Base-by-base conservation (phyloP, 2,888 invertebrate species). In the Geophilus truncorum region DNA sequence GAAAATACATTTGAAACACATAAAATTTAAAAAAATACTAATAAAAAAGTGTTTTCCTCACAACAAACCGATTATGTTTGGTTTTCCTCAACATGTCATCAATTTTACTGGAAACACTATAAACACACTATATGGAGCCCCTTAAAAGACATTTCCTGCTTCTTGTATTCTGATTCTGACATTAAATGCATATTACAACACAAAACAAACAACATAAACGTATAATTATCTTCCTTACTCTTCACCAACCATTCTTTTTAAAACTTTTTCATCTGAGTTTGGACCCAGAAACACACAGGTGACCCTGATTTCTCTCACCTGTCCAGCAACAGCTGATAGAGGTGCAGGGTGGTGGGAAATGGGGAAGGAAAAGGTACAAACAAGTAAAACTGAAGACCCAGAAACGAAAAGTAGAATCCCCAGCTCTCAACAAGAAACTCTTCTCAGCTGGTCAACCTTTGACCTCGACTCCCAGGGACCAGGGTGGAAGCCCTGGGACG, bases 291-390 rank as follows among this genome's bases (percentile, higher is more conserved):
- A 9, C 18, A 25, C 70, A 70, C 70, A 70, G 70, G 70, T 70
- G 70, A 23, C 70, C 70, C 28, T 70, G 70, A 70, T 70, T 70
- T 70, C 28, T 70, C 70, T 70, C 70, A 70, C 70, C 70, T 25
- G 70, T 70, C 25, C 25, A 25, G 4, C 70, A 70, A 70, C 70
- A 70, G 70, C 70, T 70, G 70, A 70, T 70, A 70, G 5, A 70
- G 25, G 70, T 18, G 21, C 7, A 18, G 51, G 15, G 51, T 15
- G 51, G 18, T 51, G 51, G 51, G 18, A 18, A 18, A 51, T 18
- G 51, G 51, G 51, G 51, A 28, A 28, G 32, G 45, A 28, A 28
- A 23, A 25, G 28, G 28, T 12, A 10, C 28, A 70, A 70, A 70
- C 70, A 70, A 70, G 70, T 70, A 70, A 70, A 70, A 70, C 70